These are phyloP conservation scores for Gambelia wislizenii DNA, from an alignment of 2,797 vertebrate genomes.

Conservation along the genomic window DNA sequence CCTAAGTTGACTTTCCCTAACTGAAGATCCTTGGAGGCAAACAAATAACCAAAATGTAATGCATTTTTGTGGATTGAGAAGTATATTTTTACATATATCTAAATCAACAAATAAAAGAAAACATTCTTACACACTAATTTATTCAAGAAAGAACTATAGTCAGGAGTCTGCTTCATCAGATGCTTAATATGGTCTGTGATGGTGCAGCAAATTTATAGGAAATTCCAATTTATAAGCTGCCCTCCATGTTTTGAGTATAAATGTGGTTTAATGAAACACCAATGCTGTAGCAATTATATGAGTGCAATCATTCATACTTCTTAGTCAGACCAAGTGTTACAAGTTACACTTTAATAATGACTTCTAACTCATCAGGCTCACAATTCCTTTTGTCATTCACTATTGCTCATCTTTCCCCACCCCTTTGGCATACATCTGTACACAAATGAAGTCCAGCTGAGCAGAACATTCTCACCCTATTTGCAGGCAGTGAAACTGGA, in stretches of 20 bases:
- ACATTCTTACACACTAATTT: not conserved
- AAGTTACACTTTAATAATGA: not conserved
- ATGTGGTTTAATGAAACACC: not conserved
- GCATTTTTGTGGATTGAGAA: not conserved
- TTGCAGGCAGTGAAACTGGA: not conserved
- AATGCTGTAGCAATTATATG: not conserved
- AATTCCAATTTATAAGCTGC: no score
- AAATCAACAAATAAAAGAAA: slow-evolving; percentile 1
- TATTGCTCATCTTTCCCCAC: no score
- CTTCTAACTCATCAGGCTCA: not conserved
- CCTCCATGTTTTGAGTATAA: not conserved
- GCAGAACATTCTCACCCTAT: not conserved
- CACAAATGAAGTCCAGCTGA: not conserved
- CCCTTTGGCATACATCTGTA: not conserved
- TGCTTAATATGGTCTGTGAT: not conserved
- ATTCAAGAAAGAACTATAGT: not conserved
- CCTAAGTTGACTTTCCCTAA: not conserved
- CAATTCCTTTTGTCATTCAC: not conserved
- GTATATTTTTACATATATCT: not conserved
- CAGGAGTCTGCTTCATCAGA: not conserved
- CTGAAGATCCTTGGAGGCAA: not conserved
- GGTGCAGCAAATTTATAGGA: no score
- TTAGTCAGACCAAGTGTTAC: not conserved
- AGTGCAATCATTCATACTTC: not conserved
- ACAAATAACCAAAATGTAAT: not conserved